A percentile compares a stretch with the other conserved stretches of the same genome.
Evolutionary conservation across 1,140 invertebrate genomes (phyloP).

Genomic region (Adelges cooleyi): DNA sequence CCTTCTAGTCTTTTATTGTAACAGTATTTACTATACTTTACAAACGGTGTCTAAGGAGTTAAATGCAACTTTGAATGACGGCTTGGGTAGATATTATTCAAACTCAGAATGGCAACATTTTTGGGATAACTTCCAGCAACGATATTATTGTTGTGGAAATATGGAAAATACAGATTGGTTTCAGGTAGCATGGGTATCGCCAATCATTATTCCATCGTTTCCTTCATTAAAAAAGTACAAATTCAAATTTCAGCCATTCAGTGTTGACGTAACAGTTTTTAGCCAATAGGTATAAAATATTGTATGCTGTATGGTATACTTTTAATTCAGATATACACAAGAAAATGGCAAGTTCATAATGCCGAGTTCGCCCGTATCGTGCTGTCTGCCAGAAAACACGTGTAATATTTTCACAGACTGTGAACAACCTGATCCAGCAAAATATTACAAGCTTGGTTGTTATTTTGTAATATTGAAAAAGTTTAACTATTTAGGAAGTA

Average conservation of each 20-base stretch:
- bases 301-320: too few species aligned
- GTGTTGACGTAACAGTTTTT: too few species aligned
- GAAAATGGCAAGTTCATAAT: background rate
- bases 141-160: background rate
- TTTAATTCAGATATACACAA: background rate
- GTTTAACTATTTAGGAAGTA: background rate
- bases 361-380: background rate
- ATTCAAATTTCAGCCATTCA: too few species aligned
- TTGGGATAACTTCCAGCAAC: slow-evolving; percentile 16
- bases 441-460: slow-evolving; percentile 1
- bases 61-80: background rate
- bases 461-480: background rate
- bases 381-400: background rate
- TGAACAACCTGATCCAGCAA: background rate
- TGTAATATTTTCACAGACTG: background rate
- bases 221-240: slow-evolving; percentile 7
- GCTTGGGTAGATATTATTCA: background rate
- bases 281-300: too few species aligned
- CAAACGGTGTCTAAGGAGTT: background rate
- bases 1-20: background rate
- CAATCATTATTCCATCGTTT: background rate
- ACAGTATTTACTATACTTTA: background rate
- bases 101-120: background rate
- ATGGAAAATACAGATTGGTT: slow-evolving; percentile 6
- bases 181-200: slow-evolving; percentile 8